Percentiles rank a stretch among this genome's conserved stretches.
Evolutionary conservation across 2,888 invertebrate genomes (phyloP).

Genomic region (Pollenia labialis): DNA sequence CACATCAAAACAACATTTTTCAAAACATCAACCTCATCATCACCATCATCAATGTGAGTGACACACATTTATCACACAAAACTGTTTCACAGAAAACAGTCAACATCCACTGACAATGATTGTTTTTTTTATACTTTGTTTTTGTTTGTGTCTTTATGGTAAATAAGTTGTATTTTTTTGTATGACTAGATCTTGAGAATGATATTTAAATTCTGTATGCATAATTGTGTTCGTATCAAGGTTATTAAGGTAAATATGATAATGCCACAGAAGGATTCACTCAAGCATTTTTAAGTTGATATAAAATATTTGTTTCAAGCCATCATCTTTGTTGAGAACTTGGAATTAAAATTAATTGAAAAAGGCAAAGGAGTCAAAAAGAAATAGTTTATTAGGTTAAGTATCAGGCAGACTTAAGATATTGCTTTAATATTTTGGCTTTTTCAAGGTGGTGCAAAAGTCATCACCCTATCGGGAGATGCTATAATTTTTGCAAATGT

Average conservation of each 20-base stretch:
- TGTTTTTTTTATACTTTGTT: neutral
- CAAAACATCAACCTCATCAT: slow-evolving; percentile 44
- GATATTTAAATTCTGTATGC: slow-evolving; percentile 25
- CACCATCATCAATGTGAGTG: neutral
- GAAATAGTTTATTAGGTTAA: too few species aligned
- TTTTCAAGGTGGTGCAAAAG: too few species aligned
- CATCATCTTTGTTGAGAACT: neutral
- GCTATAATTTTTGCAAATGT: too few species aligned
- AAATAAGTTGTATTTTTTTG: slow-evolving; percentile 43
- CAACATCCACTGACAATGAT: slow-evolving; percentile 41
- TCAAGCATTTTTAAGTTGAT: slow-evolving; percentile 29
- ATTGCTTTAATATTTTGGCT: too few species aligned
- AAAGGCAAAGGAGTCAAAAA: too few species aligned
- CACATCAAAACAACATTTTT: slow-evolving; percentile 48
- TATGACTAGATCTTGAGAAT: slow-evolving; percentile 46
- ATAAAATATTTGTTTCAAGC: slow-evolving; percentile 1
- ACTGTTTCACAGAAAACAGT: slow-evolving; percentile 1
- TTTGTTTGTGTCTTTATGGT: slow-evolving; percentile 30
- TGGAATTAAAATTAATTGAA: neutral
- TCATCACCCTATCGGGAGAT: too few species aligned
- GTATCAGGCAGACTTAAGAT: too few species aligned
- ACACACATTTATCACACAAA: slow-evolving; percentile 43
- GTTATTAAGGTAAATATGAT: slow-evolving; percentile 41
- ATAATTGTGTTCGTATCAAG: slow-evolving; percentile 43
- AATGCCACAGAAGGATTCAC: slow-evolving; percentile 29